phyloP scores from a whole-genome alignment of 64 coral and sea anemone species.

The Stichodactyla mertensii region DNA sequence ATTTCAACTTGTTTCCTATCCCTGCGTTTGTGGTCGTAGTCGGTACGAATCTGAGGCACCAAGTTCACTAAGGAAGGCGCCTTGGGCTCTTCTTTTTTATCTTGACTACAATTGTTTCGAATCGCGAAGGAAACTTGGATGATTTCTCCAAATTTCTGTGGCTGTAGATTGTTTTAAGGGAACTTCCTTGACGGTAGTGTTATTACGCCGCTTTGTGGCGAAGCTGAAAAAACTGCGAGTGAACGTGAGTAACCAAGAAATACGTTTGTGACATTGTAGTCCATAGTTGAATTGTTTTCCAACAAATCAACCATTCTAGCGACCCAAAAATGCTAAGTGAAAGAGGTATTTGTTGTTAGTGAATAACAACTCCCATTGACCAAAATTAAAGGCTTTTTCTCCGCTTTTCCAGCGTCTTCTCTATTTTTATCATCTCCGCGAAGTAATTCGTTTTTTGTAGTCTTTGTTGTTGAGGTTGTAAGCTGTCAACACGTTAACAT shows the following conservation, averaged over 20 bases:
- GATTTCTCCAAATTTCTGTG: conserved; percentile 6
- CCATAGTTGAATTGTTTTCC: neutral
- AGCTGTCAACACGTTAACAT: conserved; percentile 26
- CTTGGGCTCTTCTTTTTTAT: neutral
- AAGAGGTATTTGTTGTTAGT: neutral
- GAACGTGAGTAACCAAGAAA: neutral
- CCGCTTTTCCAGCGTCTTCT: neutral
- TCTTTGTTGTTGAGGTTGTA: conserved; percentile 17
- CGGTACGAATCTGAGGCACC: conserved; percentile 2
- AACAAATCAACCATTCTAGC: conserved; percentile 6
- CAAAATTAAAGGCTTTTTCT: conserved; percentile 1
- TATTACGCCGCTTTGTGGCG: neutral
- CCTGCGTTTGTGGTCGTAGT: neutral
- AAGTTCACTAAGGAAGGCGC: conserved; percentile 1
- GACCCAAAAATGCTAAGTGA: conserved; percentile 11
- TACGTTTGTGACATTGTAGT: neutral
- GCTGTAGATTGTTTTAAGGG: neutral
- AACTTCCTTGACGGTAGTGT: neutral
- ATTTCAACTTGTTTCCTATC: conserved; percentile 8
- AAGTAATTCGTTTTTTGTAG: neutral
- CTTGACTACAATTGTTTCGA: neutral
- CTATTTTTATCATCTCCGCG: neutral
- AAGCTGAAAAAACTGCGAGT: neutral
- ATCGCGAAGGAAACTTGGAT: conserved; percentile 3
- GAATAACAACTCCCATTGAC: neutral